Evolutionary conservation across 2,113 vertebrate genomes (phyloP).

Genomic region (Bagarius yarrelli): DNA sequence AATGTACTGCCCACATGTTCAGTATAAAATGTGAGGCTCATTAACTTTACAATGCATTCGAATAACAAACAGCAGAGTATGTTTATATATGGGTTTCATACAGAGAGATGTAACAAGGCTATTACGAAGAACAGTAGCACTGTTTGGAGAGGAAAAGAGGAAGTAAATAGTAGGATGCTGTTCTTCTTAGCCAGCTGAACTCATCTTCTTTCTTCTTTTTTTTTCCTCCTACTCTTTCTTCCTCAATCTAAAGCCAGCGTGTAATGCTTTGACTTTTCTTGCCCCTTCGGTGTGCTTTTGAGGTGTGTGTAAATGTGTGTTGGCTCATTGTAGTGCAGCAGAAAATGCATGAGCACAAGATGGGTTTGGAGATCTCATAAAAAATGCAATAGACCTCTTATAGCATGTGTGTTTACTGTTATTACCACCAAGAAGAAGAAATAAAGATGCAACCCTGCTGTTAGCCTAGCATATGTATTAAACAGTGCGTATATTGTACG

Average conservation of each 20-base stretch:
- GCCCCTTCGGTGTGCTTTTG: conserved; percentile 43
- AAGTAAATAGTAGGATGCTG: not conserved
- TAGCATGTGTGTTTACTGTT: not conserved
- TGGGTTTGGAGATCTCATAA: conserved; percentile 7
- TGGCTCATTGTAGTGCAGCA: conserved; percentile 32
- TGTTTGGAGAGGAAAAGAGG: not conserved
- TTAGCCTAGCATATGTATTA: not conserved
- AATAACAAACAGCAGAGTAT: not conserved
- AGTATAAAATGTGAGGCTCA: not conserved
- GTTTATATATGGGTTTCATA: not conserved
- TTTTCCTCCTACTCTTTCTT: not conserved
- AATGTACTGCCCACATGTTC: not conserved
- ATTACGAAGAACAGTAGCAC: not conserved
- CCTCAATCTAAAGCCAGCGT: not conserved
- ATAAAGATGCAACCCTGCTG: not conserved
- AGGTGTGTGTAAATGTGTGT: conserved; percentile 24
- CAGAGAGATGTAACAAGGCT: not conserved
- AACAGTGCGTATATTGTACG: not conserved
- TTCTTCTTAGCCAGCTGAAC: not conserved
- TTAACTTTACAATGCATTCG: not conserved
- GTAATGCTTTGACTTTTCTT: not conserved
- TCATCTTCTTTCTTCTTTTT: not conserved
- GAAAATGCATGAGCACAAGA: conserved; percentile 16
- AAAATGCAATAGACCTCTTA: not conserved
- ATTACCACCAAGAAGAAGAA: not conserved